Conservation (phyloP, 2,113 vertebrate genomes). For the Macrotus californicus region DNA sequence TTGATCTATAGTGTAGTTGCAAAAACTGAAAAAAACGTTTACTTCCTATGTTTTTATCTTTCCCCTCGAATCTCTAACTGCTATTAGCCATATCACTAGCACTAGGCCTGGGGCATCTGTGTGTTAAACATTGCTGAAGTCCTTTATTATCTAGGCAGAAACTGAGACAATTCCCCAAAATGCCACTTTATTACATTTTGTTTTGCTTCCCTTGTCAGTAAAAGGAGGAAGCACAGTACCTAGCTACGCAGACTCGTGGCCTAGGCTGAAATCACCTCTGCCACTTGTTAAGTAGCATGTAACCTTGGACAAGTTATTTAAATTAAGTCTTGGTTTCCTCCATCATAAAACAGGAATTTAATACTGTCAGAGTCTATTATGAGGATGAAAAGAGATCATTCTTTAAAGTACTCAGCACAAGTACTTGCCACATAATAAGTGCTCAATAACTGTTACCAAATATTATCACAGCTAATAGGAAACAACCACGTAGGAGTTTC, state of each 20-base stretch:
- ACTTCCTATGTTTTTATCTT: not conserved
- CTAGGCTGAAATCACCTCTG: not conserved
- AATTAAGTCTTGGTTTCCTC: not conserved
- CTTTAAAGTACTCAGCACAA: not conserved
- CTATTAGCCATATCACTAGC: not conserved
- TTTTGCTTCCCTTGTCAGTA: conserved; percentile 9
- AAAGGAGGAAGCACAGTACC: not conserved
- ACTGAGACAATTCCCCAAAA: not conserved
- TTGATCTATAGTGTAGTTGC: not conserved
- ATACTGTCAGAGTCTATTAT: not conserved
- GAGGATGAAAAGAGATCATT: not conserved
- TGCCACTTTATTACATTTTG: not conserved
- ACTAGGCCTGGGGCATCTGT: not conserved
- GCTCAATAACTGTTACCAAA: not conserved
- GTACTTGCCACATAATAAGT: not conserved
- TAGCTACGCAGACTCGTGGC: not conserved
- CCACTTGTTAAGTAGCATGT: not conserved
- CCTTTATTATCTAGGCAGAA: conserved; percentile 16
- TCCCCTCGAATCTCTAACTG: not conserved
- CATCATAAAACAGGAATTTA: not conserved
- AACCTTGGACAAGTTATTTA: not conserved
- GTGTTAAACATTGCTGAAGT: not conserved
- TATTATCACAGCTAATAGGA: not conserved
- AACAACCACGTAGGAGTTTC: not conserved
- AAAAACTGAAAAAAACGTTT: not conserved